Conservation (phyloP, 2,113 vertebrate genomes). For the Chlamydotis undulata region DNA sequence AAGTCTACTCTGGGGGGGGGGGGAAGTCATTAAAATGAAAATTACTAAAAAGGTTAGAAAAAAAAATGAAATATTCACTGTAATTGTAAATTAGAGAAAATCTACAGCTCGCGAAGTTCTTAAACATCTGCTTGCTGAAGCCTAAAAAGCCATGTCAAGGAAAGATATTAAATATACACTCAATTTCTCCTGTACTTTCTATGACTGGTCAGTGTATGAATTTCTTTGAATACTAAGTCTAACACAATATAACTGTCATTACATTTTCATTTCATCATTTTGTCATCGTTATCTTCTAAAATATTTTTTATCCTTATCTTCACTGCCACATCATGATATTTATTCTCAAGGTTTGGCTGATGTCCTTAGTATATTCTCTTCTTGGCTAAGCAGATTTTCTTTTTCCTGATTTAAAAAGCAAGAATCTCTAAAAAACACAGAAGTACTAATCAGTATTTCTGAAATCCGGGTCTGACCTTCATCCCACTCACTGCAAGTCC, state of each 20-base stretch:
- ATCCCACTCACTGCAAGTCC: neutral
- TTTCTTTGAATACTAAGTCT: neutral
- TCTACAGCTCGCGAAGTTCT: neutral
- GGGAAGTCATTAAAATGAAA: neutral
- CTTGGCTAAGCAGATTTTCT: neutral
- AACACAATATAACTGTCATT: neutral
- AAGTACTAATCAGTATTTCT: neutral
- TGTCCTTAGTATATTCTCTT: neutral
- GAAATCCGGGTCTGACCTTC: constrained; percentile 30
- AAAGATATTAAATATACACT: neutral
- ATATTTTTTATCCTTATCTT: neutral
- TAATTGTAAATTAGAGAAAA: neutral
- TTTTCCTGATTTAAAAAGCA: neutral
- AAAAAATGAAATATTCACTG: neutral
- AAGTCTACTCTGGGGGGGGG: neutral
- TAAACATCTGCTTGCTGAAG: neutral
- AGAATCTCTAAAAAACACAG: neutral
- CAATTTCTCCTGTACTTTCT: neutral
- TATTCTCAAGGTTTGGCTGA: neutral
- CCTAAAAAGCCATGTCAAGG: neutral
- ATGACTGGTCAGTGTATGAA: neutral
- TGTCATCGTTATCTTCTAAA: neutral
- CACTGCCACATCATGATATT: neutral
- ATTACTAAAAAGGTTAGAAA: neutral
- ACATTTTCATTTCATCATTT: neutral